Conservation (phyloP, 2,797 vertebrate species). For the Bovichtus diacanthus region DNA sequence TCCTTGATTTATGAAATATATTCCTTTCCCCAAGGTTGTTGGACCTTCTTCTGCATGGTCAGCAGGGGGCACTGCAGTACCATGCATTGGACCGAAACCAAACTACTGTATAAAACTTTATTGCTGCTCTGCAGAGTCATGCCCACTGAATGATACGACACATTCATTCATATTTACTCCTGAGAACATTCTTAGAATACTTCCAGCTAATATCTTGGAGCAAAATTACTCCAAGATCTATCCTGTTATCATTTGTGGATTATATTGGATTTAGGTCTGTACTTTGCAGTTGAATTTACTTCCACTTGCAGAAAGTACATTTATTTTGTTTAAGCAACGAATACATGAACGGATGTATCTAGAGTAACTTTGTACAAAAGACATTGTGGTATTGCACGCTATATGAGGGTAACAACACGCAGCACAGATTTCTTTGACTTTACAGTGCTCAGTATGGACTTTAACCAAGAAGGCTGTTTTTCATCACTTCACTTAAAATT, state of each 20-base stretch:
- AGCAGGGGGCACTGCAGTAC: conserved; percentile 75
- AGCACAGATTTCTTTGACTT: neutral
- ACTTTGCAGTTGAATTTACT: conserved; percentile 29
- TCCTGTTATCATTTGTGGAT: conserved; percentile 37
- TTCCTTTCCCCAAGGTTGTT: neutral
- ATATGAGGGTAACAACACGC: neutral
- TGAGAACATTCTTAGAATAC: conserved; percentile 55
- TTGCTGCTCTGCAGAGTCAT: conserved; percentile 69
- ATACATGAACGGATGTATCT: neutral
- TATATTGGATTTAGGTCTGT: conserved; percentile 10
- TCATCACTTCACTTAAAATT: neutral
- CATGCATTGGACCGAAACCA: conserved; percentile 22
- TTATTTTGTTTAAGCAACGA: conserved; percentile 13
- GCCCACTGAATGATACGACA: conserved; percentile 62
- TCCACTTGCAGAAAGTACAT: conserved; percentile 17
- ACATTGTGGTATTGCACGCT: neutral
- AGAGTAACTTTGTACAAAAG: conserved; percentile 19
- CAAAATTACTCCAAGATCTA: conserved; percentile 49
- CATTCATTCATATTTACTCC: conserved; percentile 74
- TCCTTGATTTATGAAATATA: conserved; percentile 5
- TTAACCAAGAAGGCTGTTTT: neutral
- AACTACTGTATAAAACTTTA: conserved; percentile 26
- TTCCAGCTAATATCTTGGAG: conserved; percentile 32
- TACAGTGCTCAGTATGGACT: neutral
- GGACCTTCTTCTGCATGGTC: conserved; percentile 11